Percentiles rank a stretch among this genome's conserved stretches.
Evolutionary conservation across 2,113 vertebrate genomes (phyloP).

Genomic region (Scartelaos histophorus): DNA sequence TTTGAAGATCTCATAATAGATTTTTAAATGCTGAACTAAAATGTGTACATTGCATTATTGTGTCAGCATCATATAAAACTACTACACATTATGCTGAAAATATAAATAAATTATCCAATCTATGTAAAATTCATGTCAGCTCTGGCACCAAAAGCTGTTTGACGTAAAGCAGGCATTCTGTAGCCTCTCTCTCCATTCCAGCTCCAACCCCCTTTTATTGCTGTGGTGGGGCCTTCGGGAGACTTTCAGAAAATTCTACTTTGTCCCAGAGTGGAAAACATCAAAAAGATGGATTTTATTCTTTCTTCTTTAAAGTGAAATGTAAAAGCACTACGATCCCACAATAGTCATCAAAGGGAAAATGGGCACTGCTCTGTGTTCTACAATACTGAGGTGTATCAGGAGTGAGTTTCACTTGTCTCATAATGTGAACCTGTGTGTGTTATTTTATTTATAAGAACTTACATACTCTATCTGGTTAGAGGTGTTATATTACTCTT

Average conservation of each 20-base stretch:
- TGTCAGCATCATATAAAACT: too few species aligned
- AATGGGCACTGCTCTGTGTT: background rate
- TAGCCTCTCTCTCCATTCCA: too few species aligned
- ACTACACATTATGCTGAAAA: too few species aligned
- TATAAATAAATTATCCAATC: too few species aligned
- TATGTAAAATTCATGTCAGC: too few species aligned
- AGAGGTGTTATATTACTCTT: too few species aligned
- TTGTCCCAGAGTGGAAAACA: background rate
- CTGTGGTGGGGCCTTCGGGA: slow-evolving; percentile 13
- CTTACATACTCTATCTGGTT: too few species aligned
- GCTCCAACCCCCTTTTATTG: background rate
- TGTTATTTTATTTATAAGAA: background rate
- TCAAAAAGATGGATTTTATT: slow-evolving; percentile 12
- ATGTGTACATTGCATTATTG: too few species aligned
- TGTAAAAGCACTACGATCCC: background rate
- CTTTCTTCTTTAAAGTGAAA: background rate
- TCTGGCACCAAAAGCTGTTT: background rate
- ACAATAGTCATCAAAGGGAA: background rate
- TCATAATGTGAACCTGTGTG: background rate
- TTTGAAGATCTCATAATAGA: too few species aligned
- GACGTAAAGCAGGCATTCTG: too few species aligned
- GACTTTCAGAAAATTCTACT: slow-evolving; percentile 14
- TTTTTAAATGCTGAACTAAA: too few species aligned
- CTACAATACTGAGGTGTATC: background rate
- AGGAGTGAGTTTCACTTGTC: background rate